A percentile compares a stretch with the other conserved stretches of the same genome.
Evolutionary conservation across 2,888 invertebrate species (phyloP).

Genomic region (Myathropa florea): DNA sequence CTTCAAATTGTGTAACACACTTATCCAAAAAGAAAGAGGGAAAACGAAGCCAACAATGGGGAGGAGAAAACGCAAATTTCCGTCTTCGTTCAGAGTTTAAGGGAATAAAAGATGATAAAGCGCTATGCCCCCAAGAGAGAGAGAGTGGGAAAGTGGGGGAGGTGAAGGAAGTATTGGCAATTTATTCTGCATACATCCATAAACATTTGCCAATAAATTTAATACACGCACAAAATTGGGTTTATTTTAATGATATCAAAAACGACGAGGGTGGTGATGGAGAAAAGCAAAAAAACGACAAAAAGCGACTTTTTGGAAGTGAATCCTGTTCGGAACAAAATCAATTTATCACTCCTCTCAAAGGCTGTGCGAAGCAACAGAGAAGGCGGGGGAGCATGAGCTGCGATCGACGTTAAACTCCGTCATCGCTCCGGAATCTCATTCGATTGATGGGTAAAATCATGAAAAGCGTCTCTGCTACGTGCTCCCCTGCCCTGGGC

Average conservation of each 20-base stretch:
- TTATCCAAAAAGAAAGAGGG: background rate
- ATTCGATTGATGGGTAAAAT: too few relatives aligned
- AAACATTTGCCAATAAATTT: constrained; percentile 25
- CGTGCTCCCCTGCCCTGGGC: too few relatives aligned
- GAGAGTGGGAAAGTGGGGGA: too few relatives aligned
- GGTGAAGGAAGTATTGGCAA: background rate
- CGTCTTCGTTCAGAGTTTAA: background rate
- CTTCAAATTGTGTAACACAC: background rate
- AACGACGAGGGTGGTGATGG: background rate
- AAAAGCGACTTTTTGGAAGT: background rate
- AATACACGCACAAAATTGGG: constrained; percentile 7
- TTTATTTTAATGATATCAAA: constrained; percentile 2
- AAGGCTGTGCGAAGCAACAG: background rate
- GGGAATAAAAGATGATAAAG: too few relatives aligned
- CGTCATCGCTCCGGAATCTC: background rate
- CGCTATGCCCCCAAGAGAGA: too few relatives aligned
- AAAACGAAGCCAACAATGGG: background rate
- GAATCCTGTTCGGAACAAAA: background rate
- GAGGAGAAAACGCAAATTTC: background rate
- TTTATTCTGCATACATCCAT: constrained; percentile 11
- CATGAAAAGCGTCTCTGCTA: too few relatives aligned
- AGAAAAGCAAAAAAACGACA: background rate
- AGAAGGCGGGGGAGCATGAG: background rate
- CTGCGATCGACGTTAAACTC: background rate
- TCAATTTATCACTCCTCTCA: background rate